Base-by-base conservation (phyloP, 2,888 invertebrate species). In the Stratiomys singularior region DNA sequence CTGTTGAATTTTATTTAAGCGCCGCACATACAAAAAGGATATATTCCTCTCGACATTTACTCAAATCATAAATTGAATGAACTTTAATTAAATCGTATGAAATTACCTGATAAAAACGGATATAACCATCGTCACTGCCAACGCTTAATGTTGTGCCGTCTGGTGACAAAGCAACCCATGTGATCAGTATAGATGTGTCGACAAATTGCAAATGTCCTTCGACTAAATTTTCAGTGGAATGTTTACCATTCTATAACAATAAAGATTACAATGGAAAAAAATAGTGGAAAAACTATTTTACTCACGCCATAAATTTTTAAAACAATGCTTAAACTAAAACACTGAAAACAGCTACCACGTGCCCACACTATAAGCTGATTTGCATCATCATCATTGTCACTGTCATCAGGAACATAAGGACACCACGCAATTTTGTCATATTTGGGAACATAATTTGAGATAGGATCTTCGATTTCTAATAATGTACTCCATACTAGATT, bases 121-220 rank as follows among this genome's bases (percentile, higher is more conserved):
- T 95, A 83, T 92, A 91, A 72, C 98, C 98, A 87, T 97, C 96
- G 0, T 91, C 89, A 83, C 94, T 93, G 37, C 96, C 96, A 52
- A 97, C 95, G 63, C 97, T 97, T 78, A 98, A 90, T 11, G 97
- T 97, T 21, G 96, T 95, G 37, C 97, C 98, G 88, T 98, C 98
- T 0, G 97, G 97, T 63, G 97, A 96, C 86, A 98, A 94, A 46
- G 95, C 93, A 13, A 96, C 96, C 88, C 96, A 95, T 18, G 94
- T 91, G 71, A 97, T 92, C 25, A 91, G 89, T 83, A 91, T 88
- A 0, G 88, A 86, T 83, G 92, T 91, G 78, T 91, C 90, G 4
- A 81, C 81, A 66, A 84, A 85, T 78, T 83, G 85, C 1, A 87
- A 80, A 81, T 86, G 85, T 0, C 86, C 87, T 0, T 84, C 83